phyloP scores from a whole-genome alignment of 1,140 invertebrate species.

The Chionoecetes opilio region DNA sequence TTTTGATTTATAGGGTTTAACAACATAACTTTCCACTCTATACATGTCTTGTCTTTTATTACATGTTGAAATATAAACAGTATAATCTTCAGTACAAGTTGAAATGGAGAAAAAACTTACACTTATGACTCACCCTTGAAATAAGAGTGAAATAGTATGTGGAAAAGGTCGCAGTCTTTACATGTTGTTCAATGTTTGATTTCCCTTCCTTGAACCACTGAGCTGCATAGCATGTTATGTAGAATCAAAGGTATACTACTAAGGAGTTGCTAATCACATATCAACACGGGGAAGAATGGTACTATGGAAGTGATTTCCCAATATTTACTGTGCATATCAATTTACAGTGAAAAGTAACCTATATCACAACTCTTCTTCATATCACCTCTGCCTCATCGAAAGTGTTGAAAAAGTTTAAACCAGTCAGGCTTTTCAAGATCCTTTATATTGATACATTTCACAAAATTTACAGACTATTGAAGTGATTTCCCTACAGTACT shows the following conservation, averaged over 20 bases:
- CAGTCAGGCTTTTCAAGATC: not conserved
- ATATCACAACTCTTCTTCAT: not conserved
- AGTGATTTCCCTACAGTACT: too few species aligned
- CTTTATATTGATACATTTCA: conserved; percentile 13
- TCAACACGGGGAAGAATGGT: not conserved
- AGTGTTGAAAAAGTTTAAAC: not conserved
- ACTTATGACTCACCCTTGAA: not conserved
- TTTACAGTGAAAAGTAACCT: conserved; percentile 1
- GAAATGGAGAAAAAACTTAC: not conserved
- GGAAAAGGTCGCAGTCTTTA: not conserved
- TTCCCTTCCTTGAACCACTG: not conserved
- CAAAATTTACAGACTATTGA: too few species aligned
- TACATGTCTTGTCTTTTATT: not conserved
- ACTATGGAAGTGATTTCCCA: not conserved
- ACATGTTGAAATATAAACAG: not conserved
- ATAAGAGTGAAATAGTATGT: too few species aligned
- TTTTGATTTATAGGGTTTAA: too few species aligned
- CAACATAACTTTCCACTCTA: not conserved
- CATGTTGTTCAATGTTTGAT: not conserved
- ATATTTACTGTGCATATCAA: conserved; percentile 53
- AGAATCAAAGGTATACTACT: conserved; percentile 31
- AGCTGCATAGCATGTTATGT: not conserved
- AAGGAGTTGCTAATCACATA: not conserved
- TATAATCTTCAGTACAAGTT: not conserved
- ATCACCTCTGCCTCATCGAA: not conserved